Conservation (phyloP, 2,888 invertebrate genomes). For the Margaritifera margaritifera region DNA sequence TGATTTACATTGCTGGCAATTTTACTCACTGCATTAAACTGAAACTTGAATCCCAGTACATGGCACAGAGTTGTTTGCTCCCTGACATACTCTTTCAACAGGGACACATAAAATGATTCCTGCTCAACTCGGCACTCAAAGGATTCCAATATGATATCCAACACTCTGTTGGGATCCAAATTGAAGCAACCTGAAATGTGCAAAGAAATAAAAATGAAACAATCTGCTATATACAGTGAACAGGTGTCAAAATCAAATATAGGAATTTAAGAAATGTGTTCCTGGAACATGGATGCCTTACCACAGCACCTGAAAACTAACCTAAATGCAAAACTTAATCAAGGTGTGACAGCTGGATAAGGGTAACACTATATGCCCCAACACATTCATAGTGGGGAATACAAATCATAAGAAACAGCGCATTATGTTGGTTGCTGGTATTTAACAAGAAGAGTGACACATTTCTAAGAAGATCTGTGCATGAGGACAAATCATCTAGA, state of each 20-base stretch:
- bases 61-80: slow-evolving; percentile 92
- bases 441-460: background rate
- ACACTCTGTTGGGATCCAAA: slow-evolving; percentile 96
- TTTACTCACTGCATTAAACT: slow-evolving; percentile 75
- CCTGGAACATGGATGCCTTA: no score
- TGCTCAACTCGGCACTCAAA: slow-evolving; percentile 83
- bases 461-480: background rate
- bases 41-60: slow-evolving; percentile 93
- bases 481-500: no score
- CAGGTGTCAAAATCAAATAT: no score
- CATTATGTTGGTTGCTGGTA: no score
- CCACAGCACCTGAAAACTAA: no score
- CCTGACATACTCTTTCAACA: slow-evolving; percentile 90
- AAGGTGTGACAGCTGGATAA: no score
- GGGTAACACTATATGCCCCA: no score
- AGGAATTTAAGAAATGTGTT: no score
- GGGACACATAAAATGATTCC: slow-evolving; percentile 85
- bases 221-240: background rate
- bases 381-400: no score
- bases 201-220: background rate
- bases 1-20: background rate
- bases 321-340: no score
- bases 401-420: no score
- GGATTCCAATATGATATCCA: slow-evolving; percentile 96
- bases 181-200: slow-evolving; percentile 89